A percentile compares a stretch with the other conserved stretches of the same genome.
phyloP scores from a whole-genome alignment of 2,113 vertebrate species.

The Mirounga angustirostris region DNA sequence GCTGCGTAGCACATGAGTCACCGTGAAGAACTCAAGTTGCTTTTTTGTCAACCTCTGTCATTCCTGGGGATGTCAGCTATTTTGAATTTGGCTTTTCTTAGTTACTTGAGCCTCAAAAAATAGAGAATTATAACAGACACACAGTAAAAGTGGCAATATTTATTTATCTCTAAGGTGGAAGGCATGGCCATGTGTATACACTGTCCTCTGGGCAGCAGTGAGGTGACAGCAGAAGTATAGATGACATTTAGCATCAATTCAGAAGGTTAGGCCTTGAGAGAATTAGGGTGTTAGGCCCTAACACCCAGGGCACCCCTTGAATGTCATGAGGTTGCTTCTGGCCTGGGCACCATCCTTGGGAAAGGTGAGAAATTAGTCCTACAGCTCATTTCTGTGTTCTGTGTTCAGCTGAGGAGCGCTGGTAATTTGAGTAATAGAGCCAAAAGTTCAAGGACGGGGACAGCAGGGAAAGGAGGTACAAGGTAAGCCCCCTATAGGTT shows the following conservation, averaged over 20 bases:
- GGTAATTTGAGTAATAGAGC: background rate
- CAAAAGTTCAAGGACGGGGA: background rate
- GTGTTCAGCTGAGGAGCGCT: background rate
- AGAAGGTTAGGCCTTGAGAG: background rate
- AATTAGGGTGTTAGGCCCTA: background rate
- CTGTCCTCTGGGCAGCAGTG: background rate
- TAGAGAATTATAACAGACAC: background rate
- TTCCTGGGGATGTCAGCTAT: background rate
- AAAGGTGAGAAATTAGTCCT: background rate
- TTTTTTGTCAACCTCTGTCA: background rate
- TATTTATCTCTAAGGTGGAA: constrained; percentile 60
- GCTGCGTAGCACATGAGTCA: background rate
- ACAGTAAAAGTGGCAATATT: constrained; percentile 22
- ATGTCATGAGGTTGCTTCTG: background rate
- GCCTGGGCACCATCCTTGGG: background rate
- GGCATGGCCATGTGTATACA: background rate
- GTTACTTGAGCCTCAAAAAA: constrained; percentile 15
- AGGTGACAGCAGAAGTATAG: background rate
- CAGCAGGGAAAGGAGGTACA: background rate
- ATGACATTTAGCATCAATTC: background rate
- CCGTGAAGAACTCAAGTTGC: background rate
- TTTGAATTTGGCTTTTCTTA: background rate
- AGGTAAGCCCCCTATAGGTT: background rate
- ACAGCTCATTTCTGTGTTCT: background rate
- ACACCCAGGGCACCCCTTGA: background rate